Base-by-base conservation (phyloP, 2,888 invertebrate genomes). In the Sisyra terminalis region DNA sequence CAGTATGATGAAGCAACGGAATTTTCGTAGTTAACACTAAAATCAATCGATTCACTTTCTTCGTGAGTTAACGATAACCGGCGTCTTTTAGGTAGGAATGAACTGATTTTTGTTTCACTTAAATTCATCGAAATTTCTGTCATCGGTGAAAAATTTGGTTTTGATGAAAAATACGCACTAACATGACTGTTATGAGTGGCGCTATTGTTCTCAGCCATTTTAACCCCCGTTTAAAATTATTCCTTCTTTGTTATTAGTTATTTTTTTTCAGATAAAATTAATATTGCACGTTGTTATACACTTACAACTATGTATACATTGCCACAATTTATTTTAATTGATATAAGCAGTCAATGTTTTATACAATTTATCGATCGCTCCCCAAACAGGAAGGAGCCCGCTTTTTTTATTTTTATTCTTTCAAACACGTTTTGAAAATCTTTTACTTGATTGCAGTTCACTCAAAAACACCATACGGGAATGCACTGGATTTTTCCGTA, bases 81-180 rank as follows among this genome's bases (percentile, higher is more conserved):
- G 10, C 41, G 34, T 11, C 32, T 9, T 14, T 29, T 41, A 7
- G 11, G 13, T 30, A n/a, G 30, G 7, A 41, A 10, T 14, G 37
- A n/a, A 37, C 38, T 43, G 10, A 43, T 30, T 37, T 32, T 34
- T 3, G 43, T 31, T 29, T 30, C 38, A 30, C 37, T 37, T 29
- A 43, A 30, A 38, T 43, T 43, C n/a, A 37, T 37, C 3, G 43
- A 43, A 13, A 43, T 43, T 43, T 43, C 43, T 30, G 43, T 43
- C 43, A 43, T 43, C 5, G 43, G 43, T 13, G 43, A 43, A 37
- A 18, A 30, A n/a, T 43, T 30, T 16, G 41, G 11, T 37, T 13
- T 16, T 13, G 17, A 16, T 17, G 24, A 5, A 7, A 24, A 24
- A 24, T 24, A 24, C 24, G 24, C 3, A 24, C 24, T 24, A 24